These are phyloP conservation scores for Emydura subglobosa DNA, from an alignment of 2,113 vertebrate species.

Conservation along the genomic window DNA sequence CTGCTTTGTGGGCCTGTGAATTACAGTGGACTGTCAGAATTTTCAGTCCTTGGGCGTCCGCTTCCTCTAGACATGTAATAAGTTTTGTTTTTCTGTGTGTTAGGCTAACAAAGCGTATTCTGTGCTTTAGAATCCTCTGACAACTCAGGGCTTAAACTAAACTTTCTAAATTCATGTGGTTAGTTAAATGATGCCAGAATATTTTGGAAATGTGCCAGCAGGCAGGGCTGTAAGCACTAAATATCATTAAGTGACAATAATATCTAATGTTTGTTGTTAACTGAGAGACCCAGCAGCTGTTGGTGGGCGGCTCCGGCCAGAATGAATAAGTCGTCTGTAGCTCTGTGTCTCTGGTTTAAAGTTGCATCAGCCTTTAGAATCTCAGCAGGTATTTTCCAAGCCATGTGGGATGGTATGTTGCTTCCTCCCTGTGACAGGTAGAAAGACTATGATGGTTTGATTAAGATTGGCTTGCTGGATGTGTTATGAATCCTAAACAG, in stretches of 20 bases:
- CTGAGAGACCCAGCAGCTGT: constrained; percentile 64
- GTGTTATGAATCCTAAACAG: neutral
- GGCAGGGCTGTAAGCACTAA: constrained; percentile 51
- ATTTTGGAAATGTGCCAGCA: neutral
- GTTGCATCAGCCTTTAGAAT: constrained; percentile 45
- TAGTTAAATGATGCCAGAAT: constrained; percentile 28
- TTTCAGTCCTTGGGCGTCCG: neutral
- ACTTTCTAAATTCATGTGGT: neutral
- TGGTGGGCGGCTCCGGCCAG: constrained; percentile 59
- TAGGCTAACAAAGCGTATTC: neutral
- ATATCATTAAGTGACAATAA: constrained; percentile 35
- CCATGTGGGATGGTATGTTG: neutral
- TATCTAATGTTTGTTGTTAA: constrained; percentile 65
- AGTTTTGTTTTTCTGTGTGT: neutral
- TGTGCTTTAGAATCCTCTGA: neutral
- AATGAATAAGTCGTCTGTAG: constrained; percentile 63
- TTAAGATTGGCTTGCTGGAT: neutral
- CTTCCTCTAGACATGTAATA: neutral
- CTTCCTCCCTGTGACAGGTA: too few species aligned
- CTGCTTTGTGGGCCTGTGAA: neutral
- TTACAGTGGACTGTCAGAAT: neutral
- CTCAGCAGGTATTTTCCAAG: neutral
- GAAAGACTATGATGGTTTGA: neutral
- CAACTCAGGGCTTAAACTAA: neutral
- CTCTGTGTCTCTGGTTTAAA: constrained; percentile 11